Base-by-base conservation (phyloP, 2,888 invertebrate genomes). In the Odontothrips loti region DNA sequence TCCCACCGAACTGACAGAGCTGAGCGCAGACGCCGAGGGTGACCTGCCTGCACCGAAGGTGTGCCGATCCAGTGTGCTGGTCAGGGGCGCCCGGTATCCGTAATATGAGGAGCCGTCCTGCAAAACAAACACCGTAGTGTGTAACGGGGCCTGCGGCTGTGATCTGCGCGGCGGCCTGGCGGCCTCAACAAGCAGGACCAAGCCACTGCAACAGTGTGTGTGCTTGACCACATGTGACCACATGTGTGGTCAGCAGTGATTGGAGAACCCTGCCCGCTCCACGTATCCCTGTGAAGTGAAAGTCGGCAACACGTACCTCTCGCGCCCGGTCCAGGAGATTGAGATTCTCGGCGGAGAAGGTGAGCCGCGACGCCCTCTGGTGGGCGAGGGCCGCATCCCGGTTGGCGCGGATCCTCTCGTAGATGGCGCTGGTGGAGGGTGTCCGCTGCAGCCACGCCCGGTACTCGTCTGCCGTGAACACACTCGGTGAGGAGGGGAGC, bases 401-500 rank as follows among this genome's bases (percentile, higher is more conserved):
- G 79, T 95, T 93, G 82, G 95, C 93, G 83, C 96, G 91, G 87
- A 96, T 93, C 86, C 95, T 93, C 87, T 97, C 97, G 87, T 96
- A 97, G 85, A 97, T 94, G 78, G 97, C 97, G 83, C 96, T 96
- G 82, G 96, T 96, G 82, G 85, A 84, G 0, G 95, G 95, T 15
- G 95, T 95, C 80, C 96, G 91, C 83, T 95, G 93, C 86, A 97
- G 88, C 97, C 97, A 97, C 84, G 96, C 95, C 84, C 96, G 92
- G 87, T 97, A 96, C 88, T 96, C 96, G 88, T 96, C 96, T 86
- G 96, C 94, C 84, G 95, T 95, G 89, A 96, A 96, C 87, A 95
- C 88, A 85, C 88, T 88, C 47, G 89, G 88, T 79, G 89, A 88
- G 80, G 88, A 89, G 63, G 88, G 88, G 85, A 89, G 87, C 82